Evolutionary conservation across 1,140 invertebrate species (phyloP).

Genomic region (Ceratosolen solmsi): DNA sequence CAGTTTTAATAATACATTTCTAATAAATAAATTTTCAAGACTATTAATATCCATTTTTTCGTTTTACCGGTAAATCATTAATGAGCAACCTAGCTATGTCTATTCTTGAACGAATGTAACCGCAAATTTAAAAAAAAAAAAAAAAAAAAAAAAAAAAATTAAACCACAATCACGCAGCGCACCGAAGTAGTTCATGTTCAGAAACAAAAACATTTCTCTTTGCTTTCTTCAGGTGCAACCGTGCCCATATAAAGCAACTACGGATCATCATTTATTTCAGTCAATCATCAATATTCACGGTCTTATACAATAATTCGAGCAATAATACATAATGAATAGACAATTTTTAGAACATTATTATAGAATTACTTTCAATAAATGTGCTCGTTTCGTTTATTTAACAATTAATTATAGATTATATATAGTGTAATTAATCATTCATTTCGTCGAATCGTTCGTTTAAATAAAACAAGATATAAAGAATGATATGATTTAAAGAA

Average conservation of each 20-base stretch:
- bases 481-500: no score
- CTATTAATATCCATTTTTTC: conserved; percentile 11
- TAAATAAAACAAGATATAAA: no score
- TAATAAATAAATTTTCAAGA: neutral
- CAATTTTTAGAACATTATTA: neutral
- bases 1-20: neutral
- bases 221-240: neutral
- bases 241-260: neutral
- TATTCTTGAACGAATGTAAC: neutral
- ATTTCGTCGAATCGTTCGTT: no score
- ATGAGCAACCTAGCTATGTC: neutral
- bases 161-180: conserved; percentile 3
- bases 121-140: conserved; percentile 3
- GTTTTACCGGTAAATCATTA: neutral
- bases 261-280: neutral
- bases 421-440: no score
- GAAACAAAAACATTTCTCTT: conserved; percentile 10
- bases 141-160: conserved; percentile 1
- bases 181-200: neutral
- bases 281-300: neutral
- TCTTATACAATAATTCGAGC: neutral
- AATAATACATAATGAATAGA: neutral
- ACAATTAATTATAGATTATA: no score
- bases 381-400: neutral
- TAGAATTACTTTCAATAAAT: no score